These are phyloP conservation scores for Mongoloraphidia duomilia DNA, from an alignment of 2,888 invertebrate genomes.

Conservation along the genomic window DNA sequence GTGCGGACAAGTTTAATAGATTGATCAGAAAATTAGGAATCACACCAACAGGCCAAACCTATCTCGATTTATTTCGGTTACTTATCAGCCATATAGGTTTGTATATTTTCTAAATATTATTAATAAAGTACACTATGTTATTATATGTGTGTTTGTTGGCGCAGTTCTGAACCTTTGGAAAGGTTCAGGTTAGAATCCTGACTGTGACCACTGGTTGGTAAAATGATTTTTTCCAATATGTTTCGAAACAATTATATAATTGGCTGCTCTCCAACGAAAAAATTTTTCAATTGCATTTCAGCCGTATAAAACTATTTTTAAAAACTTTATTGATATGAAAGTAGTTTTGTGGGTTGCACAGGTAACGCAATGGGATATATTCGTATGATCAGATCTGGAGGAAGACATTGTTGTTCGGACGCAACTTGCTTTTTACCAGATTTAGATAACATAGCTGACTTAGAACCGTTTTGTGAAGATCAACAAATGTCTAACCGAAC, in stretches of 20 bases:
- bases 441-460: constrained; percentile 43
- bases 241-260: too few relatives aligned
- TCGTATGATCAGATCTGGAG: constrained; percentile 84
- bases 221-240: too few relatives aligned
- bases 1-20: constrained; percentile 87
- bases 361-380: constrained; percentile 93
- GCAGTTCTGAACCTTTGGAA: too few relatives aligned
- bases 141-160: too few relatives aligned
- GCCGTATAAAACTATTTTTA: too few relatives aligned
- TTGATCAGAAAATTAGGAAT: constrained; percentile 78
- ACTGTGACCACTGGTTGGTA: too few relatives aligned
- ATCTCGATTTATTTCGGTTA: constrained; percentile 83
- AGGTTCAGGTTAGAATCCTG: too few relatives aligned
- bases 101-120: constrained; percentile 8
- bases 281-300: too few relatives aligned
- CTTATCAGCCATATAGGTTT: constrained; percentile 84
- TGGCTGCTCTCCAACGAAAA: too few relatives aligned
- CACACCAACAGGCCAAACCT: constrained; percentile 68
- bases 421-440: constrained; percentile 82
- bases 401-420: constrained; percentile 81
- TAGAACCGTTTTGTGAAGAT: constrained; percentile 44
- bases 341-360: constrained; percentile 16
- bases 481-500: constrained; percentile 44
- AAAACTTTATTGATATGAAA: constrained; percentile 5
- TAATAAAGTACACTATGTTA: neutral